Percentiles rank a stretch among this genome's conserved stretches.
These are phyloP conservation scores for Calypte anna DNA, from an alignment of 2,113 vertebrate genomes.

Conservation along the genomic window DNA sequence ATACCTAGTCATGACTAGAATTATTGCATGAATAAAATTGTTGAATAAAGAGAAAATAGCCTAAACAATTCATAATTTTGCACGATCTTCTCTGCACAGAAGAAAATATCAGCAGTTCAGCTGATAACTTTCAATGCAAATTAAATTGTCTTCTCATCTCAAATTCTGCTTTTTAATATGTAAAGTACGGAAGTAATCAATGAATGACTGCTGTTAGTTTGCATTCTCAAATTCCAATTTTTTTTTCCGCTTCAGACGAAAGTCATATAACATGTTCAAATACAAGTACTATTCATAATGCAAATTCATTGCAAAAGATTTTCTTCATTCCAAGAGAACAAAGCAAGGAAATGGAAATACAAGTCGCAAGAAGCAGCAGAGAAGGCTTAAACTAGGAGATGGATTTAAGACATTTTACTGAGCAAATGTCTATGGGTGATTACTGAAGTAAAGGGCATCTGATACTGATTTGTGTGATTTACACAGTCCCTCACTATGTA, in stretches of 20 bases:
- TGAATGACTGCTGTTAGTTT: not conserved
- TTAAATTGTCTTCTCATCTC: not conserved
- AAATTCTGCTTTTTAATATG: not conserved
- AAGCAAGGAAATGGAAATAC: not conserved
- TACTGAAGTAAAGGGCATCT: not conserved
- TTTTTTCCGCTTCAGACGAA: not conserved
- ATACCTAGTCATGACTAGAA: not conserved
- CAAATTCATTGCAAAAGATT: not conserved
- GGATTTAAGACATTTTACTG: not conserved
- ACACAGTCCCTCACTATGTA: not conserved
- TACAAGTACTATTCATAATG: not conserved
- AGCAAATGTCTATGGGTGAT: not conserved
- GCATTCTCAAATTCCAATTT: not conserved
- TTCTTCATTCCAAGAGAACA: not conserved
- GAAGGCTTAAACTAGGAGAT: not conserved
- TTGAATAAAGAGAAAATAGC: not conserved
- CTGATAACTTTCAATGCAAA: not conserved
- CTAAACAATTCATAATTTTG: not conserved
- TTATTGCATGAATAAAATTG: not conserved
- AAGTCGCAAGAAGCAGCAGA: not conserved
- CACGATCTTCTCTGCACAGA: not conserved
- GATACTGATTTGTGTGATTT: not conserved
- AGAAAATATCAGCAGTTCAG: not conserved
- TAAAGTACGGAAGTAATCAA: not conserved
- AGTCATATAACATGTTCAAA: not conserved